Evolutionary conservation across 2,113 vertebrate genomes (phyloP).

Genomic region (Hippocampus abdominalis): DNA sequence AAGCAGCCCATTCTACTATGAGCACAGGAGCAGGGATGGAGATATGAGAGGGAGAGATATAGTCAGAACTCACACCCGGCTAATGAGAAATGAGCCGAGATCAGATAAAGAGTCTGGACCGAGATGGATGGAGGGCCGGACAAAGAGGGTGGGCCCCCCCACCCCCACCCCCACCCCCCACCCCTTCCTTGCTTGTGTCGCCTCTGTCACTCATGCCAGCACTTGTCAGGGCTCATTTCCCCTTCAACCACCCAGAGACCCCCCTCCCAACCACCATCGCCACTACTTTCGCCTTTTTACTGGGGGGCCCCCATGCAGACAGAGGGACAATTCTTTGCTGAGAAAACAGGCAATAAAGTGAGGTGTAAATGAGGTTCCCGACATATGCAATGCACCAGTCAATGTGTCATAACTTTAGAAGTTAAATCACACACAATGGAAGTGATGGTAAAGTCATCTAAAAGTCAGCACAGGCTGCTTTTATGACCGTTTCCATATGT

Average conservation of each 20-base stretch:
- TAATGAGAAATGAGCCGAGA: constrained; percentile 70
- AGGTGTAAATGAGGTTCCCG: constrained; percentile 47
- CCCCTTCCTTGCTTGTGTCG: constrained; percentile 54
- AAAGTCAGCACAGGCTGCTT: background rate
- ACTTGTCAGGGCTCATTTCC: constrained; percentile 66
- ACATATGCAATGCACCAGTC: constrained; percentile 1
- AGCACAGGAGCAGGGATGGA: constrained; percentile 9
- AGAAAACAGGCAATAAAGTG: constrained; percentile 30
- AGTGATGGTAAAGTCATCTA: background rate
- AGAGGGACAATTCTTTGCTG: constrained; percentile 58
- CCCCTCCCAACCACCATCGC: constrained; percentile 44
- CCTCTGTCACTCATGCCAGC: constrained; percentile 54
- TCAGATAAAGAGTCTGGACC: constrained; percentile 68
- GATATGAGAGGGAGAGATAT: constrained; percentile 16
- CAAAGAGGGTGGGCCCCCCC: constrained; percentile 35
- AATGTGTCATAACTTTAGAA: background rate
- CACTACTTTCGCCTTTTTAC: constrained; percentile 5
- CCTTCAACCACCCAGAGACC: constrained; percentile 57
- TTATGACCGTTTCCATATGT: no score
- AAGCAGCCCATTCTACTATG: constrained; percentile 40
- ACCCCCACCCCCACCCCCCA: background rate
- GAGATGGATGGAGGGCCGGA: constrained; percentile 43
- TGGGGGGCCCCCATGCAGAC: constrained; percentile 30
- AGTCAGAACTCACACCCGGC: constrained; percentile 43
- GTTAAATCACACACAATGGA: background rate